Evolutionary conservation across 1,140 invertebrate genomes (phyloP), one percentile per base, ranked within the genome.

Genomic region (Leucophenga varia): DNA sequence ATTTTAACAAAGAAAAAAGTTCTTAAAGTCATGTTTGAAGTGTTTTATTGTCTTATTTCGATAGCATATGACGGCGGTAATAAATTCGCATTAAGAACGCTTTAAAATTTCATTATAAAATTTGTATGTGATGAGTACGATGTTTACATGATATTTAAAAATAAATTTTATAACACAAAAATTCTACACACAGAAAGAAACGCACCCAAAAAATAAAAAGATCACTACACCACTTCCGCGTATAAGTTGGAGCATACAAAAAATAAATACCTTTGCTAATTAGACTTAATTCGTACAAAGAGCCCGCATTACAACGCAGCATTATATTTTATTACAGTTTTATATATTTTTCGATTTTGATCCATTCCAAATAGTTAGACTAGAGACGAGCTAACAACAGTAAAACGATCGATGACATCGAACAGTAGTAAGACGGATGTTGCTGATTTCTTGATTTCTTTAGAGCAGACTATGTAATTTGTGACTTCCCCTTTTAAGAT

Each of bases 31-130:
- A 61, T n/a, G n/a, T n/a, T 57, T 61, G 49, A 67, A 65, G 63
- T 59, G 48, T 57, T 50, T 63, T 65, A 44, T n/a, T 68, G 63
- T 65, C 63, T 68, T 65, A 50, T 47, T 49, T 43, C 42, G n/a
- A 30, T 32, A 35, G 20, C 28, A 35, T 14, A 59, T 67, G 49
- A 59, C 59, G 63, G 64, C 51, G 49, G 63, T 59, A 52, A 67
- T 67, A 68, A 67, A 67, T 67, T 67, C 63, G 64, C 63, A 67
- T 67, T 67, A 67, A 67, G 64, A 67, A 54, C 50, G 60, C 55
- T 47, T 56, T 46, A 28, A 32, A 40, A 14, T n/a, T n/a, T n/a
- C n/a, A n/a, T n/a, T n/a, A n/a, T n/a, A n/a, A n/a, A n/a, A n/a
- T n/a, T n/a, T n/a, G n/a, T n/a, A n/a, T n/a, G n/a, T n/a, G n/a